These are phyloP conservation scores for Eurosta solidaginis DNA, from an alignment of 1,140 invertebrate genomes.

Conservation along the genomic window DNA sequence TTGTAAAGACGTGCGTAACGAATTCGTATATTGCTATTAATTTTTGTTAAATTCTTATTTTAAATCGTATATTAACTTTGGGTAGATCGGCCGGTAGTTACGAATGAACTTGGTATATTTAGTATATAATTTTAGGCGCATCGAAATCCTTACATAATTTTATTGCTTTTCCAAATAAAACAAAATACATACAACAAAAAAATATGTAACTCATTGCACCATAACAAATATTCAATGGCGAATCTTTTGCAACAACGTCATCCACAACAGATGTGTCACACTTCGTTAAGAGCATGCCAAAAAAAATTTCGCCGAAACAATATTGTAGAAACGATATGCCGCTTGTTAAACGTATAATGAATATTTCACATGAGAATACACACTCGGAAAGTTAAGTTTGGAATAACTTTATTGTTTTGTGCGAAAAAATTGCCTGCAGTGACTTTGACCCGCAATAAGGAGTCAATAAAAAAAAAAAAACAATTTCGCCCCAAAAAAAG, in stretches of 20 bases:
- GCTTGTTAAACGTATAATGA: too few species aligned
- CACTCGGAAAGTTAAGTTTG: too few species aligned
- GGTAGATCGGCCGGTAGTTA: background rate
- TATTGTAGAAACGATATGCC: background rate
- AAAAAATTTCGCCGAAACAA: background rate
- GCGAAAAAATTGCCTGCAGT: background rate
- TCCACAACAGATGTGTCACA: background rate
- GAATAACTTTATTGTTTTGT: background rate
- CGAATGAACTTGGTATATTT: background rate
- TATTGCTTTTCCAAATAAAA: background rate
- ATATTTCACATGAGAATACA: too few species aligned
- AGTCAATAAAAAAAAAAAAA: background rate
- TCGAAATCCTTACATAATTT: background rate
- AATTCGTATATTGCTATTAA: too few species aligned
- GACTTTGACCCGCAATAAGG: background rate
- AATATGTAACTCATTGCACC: background rate
- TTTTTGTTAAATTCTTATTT: too few species aligned
- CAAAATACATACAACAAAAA: background rate
- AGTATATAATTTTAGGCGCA: constrained; percentile 17
- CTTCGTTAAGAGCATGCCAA: background rate
- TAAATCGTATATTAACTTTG: too few species aligned
- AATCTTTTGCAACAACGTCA: background rate
- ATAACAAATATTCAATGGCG: background rate
- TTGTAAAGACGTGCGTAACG: too few species aligned
- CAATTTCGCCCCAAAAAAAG: background rate